phyloP scores from a whole-genome alignment of 1,140 invertebrate species.

The Homarus americanus region DNA sequence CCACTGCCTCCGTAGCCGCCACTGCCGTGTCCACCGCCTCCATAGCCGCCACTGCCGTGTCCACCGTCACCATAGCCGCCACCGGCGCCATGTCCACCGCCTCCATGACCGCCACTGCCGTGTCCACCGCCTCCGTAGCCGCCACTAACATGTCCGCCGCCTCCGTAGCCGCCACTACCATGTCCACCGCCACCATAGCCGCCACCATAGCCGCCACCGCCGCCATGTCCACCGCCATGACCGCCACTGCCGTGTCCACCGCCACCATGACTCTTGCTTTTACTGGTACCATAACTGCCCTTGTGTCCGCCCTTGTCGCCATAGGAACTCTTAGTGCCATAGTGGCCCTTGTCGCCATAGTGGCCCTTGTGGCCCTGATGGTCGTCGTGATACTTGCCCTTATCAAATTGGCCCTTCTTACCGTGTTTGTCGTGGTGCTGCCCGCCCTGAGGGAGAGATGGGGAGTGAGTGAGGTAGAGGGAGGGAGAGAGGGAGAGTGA shows the following conservation, averaged over 20 bases:
- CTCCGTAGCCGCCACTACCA: too few species aligned
- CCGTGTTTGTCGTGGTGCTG: slow-evolving; percentile 43
- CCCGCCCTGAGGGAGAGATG: background rate
- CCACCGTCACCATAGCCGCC: too few species aligned
- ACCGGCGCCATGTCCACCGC: too few species aligned
- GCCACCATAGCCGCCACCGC: background rate
- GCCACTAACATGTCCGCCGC: too few species aligned
- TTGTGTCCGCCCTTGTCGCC: slow-evolving; percentile 60
- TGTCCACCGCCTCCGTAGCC: too few species aligned
- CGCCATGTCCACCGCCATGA: slow-evolving; percentile 34
- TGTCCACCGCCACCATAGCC: too few species aligned
- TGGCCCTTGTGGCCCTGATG: slow-evolving; percentile 69
- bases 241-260: slow-evolving; percentile 52
- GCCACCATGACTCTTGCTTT: too few species aligned
- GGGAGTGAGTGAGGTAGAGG: background rate
- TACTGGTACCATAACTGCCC: slow-evolving; percentile 51
- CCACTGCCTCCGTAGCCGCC: too few species aligned
- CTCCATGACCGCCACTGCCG: too few species aligned
- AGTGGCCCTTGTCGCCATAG: slow-evolving; percentile 35
- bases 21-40: too few species aligned
- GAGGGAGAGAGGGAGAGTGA: slow-evolving; percentile 33
- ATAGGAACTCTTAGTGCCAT: slow-evolving; percentile 51
- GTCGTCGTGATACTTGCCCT: slow-evolving; percentile 48
- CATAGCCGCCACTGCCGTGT: too few species aligned
- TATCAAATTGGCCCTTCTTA: slow-evolving; percentile 54